Conservation (phyloP, 2,113 vertebrate species). For the Piaya cayana region DNA sequence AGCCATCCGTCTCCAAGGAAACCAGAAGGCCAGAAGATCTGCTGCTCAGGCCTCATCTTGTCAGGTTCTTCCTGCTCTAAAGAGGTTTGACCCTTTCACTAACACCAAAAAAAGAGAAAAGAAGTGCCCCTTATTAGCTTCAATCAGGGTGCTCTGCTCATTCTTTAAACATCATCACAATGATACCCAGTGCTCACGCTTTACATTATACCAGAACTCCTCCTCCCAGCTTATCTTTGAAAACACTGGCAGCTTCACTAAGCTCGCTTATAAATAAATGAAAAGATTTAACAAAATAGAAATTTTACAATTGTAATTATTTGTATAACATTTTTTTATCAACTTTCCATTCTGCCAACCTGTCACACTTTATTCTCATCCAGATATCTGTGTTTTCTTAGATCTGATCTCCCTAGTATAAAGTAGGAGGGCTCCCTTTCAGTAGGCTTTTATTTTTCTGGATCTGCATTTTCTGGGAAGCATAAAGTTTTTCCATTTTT, state of each 20-base stretch:
- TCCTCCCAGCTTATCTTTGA: background rate
- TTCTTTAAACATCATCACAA: background rate
- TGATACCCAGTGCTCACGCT: background rate
- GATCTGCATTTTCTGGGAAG: background rate
- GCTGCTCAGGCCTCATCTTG: background rate
- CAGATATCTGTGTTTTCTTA: background rate
- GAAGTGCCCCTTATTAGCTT: background rate
- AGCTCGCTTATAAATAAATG: background rate
- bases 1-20: background rate
- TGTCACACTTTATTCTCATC: background rate
- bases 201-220: background rate
- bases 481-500: background rate
- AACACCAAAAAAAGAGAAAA: background rate
- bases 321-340: background rate
- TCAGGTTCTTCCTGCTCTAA: background rate
- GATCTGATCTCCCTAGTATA: background rate
- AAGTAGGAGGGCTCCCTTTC: background rate
- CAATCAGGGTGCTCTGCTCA: background rate
- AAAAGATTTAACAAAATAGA: background rate
- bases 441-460: background rate
- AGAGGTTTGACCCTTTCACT: background rate
- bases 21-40: background rate
- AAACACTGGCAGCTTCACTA: background rate
- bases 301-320: background rate
- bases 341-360: background rate